phyloP scores from a whole-genome alignment of 2,797 vertebrate genomes.

The Pygocentrus nattereri region DNA sequence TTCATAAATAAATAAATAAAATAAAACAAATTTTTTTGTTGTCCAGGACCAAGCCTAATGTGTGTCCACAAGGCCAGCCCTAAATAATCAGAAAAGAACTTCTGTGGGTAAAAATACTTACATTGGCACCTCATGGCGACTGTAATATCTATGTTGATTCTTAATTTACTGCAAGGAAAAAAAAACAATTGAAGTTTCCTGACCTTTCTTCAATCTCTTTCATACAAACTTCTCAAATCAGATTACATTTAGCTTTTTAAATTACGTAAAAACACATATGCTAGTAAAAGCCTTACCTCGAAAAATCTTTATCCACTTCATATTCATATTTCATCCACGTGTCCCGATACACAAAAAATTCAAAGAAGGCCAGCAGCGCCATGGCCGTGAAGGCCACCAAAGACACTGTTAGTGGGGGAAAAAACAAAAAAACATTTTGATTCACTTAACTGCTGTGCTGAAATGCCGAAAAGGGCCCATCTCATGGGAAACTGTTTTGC shows the following conservation, averaged over 20 bases:
- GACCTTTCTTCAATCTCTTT: not conserved
- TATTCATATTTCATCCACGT: conserved; percentile 99
- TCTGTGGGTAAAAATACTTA: conserved; percentile 78
- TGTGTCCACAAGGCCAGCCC: not conserved
- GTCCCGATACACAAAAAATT: conserved; percentile 95
- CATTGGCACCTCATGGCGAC: conserved; percentile 98
- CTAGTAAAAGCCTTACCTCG: conserved; percentile 80
- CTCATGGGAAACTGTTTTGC: too few species aligned
- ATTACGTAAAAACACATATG: too few species aligned
- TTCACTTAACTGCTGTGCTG: not conserved
- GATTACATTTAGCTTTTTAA: too few species aligned
- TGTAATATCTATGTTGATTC: conserved; percentile 96
- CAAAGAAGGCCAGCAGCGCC: conserved; percentile 91
- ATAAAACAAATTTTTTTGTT: not conserved
- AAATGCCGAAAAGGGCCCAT: not conserved
- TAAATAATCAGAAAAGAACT: not conserved
- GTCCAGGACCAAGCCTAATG: not conserved
- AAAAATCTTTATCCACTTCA: conserved; percentile 97
- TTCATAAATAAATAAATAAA: too few species aligned
- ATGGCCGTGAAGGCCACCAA: conserved; percentile 93
- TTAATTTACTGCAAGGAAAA: conserved; percentile 88
- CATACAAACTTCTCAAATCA: not conserved
- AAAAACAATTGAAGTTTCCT: conserved; percentile 2
- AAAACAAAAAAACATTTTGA: not conserved
- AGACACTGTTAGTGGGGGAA: conserved; percentile 82